These are phyloP conservation scores for Tupaia chinensis DNA, from an alignment of 2,113 vertebrate genomes.

Conservation along the genomic window DNA sequence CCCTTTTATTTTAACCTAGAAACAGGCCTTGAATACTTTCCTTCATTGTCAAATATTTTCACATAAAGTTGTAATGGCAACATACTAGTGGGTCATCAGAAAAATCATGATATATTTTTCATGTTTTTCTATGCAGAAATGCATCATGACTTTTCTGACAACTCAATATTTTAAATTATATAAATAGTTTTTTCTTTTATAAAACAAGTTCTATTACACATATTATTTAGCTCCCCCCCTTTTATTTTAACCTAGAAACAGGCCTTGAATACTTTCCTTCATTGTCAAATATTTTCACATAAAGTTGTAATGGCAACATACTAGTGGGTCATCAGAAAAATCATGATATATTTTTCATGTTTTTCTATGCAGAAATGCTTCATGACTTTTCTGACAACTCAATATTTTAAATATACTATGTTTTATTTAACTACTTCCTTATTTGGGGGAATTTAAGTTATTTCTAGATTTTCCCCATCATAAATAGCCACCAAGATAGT, in stretches of 20 bases:
- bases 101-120: no score
- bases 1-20: constrained; percentile 37
- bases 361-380: no score
- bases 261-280: not conserved
- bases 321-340: no score
- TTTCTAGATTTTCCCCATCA: constrained; percentile 63
- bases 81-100: no score
- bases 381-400: no score
- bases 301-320: not conserved
- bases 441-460: not conserved
- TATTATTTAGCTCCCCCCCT: not conserved
- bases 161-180: no score
- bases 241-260: constrained; percentile 40
- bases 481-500: not conserved
- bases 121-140: no score
- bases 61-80: not conserved
- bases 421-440: constrained; percentile 8
- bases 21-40: not conserved
- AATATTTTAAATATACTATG: not conserved
- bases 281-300: constrained; percentile 16
- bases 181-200: not conserved
- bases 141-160: no score
- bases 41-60: constrained; percentile 5
- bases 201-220: not conserved
- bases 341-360: no score